phyloP scores from a whole-genome alignment of 2,888 invertebrate species.

The Teinopalpus imperialis region DNA sequence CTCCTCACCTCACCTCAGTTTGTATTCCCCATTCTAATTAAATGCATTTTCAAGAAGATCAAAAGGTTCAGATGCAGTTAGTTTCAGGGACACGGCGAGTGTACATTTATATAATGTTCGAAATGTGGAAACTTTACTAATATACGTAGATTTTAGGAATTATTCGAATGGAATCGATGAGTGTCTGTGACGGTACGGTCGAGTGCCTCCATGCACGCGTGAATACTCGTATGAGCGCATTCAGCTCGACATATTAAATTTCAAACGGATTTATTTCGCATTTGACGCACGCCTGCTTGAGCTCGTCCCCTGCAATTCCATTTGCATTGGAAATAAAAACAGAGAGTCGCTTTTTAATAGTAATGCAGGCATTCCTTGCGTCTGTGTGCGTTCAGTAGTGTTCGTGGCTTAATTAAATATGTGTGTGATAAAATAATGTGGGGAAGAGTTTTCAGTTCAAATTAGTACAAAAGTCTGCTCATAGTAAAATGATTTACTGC shows the following conservation, averaged over 20 bases:
- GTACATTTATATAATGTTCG: too few species aligned
- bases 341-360: constrained; percentile 21
- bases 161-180: constrained; percentile 39
- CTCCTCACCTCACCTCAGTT: too few species aligned
- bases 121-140: too few species aligned
- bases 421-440: too few species aligned
- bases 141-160: constrained; percentile 23
- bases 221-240: constrained; percentile 42
- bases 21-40: too few species aligned
- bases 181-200: constrained; percentile 34
- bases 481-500: too few species aligned
- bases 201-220: constrained; percentile 47
- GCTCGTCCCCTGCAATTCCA: constrained; percentile 42
- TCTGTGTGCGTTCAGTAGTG: not conserved
- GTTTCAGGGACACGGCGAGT: too few species aligned
- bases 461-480: too few species aligned
- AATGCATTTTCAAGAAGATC: too few species aligned
- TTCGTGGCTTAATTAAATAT: too few species aligned
- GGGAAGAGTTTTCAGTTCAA: too few species aligned
- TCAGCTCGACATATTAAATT: constrained; percentile 67
- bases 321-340: constrained; percentile 37
- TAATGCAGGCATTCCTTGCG: constrained; percentile 2
- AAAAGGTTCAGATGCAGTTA: too few species aligned
- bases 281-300: constrained; percentile 44
- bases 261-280: constrained; percentile 59